phyloP scores from a whole-genome alignment of 2,113 vertebrate genomes.

The Lichenostomus cassidix region DNA sequence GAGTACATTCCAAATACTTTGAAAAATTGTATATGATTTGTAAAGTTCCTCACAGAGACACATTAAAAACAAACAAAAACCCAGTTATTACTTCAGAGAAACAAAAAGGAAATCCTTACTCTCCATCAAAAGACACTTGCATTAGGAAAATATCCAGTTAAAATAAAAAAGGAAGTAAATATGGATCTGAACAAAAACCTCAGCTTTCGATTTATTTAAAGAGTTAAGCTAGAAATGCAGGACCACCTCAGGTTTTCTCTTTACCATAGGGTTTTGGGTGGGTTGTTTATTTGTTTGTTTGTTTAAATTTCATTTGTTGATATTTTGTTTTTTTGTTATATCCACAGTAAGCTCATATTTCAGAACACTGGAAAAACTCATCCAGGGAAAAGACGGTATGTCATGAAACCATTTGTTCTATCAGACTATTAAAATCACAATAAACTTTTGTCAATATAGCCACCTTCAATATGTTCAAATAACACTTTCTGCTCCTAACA shows the following conservation, averaged over 20 bases:
- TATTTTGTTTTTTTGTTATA: neutral
- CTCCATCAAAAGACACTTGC: neutral
- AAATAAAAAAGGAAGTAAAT: neutral
- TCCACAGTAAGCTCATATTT: neutral
- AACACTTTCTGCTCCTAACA: neutral
- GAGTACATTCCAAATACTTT: neutral
- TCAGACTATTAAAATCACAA: neutral
- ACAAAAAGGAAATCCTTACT: neutral
- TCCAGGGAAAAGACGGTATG: neutral
- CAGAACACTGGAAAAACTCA: neutral
- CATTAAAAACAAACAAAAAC: neutral
- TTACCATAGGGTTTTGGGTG: neutral
- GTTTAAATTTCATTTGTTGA: neutral
- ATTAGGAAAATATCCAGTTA: neutral
- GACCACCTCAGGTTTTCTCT: neutral
- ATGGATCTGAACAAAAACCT: neutral
- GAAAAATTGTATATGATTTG: rapidly evolving
- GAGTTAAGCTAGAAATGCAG: neutral
- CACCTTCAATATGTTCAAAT: neutral
- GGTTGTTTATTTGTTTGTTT: neutral
- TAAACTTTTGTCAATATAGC: neutral
- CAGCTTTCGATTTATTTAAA: neutral
- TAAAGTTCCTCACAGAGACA: neutral
- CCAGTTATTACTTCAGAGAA: neutral
- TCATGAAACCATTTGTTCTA: neutral